Conservation (phyloP, 1,140 invertebrate species). For the Drosophila ananassae region DNA sequence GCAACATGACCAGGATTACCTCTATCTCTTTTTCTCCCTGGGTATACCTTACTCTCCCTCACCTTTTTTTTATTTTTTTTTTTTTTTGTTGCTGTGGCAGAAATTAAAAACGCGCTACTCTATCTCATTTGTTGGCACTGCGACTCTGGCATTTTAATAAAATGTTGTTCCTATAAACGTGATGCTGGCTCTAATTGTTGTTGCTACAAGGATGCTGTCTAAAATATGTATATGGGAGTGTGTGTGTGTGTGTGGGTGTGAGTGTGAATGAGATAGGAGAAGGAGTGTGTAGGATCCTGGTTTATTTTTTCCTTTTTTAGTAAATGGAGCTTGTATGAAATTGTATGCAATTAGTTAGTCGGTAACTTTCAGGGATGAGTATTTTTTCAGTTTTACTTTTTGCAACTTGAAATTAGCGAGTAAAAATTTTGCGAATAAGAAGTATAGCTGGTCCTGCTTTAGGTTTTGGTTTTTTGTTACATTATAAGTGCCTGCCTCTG, state of each 20-base stretch:
- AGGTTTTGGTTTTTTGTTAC: no score
- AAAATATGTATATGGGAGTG: background rate
- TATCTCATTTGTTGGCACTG: constrained; percentile 43
- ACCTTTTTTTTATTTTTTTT: constrained; percentile 5
- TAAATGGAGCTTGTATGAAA: constrained; percentile 48
- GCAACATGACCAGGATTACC: background rate
- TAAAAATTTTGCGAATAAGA: constrained; percentile 11
- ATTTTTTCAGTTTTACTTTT: constrained; percentile 6
- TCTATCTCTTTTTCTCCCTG: background rate
- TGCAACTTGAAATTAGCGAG: constrained; percentile 31
- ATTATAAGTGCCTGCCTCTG: no score
- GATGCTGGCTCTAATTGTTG: constrained; percentile 66
- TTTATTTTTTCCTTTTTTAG: constrained; percentile 38
- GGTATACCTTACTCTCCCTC: background rate
- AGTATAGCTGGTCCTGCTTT: background rate
- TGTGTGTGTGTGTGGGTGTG: constrained; percentile 3
- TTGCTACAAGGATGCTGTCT: constrained; percentile 21
- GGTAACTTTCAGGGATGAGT: constrained; percentile 30
- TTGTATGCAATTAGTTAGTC: constrained; percentile 50
- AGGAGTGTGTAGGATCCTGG: background rate
- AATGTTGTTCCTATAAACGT: constrained; percentile 68
- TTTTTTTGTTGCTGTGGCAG: constrained; percentile 30
- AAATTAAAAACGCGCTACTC: constrained; percentile 68
- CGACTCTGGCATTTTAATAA: constrained; percentile 62
- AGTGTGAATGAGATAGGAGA: background rate